These are phyloP conservation scores for Apodemia mormo DNA, from an alignment of 2,888 invertebrate genomes.

Conservation along the genomic window DNA sequence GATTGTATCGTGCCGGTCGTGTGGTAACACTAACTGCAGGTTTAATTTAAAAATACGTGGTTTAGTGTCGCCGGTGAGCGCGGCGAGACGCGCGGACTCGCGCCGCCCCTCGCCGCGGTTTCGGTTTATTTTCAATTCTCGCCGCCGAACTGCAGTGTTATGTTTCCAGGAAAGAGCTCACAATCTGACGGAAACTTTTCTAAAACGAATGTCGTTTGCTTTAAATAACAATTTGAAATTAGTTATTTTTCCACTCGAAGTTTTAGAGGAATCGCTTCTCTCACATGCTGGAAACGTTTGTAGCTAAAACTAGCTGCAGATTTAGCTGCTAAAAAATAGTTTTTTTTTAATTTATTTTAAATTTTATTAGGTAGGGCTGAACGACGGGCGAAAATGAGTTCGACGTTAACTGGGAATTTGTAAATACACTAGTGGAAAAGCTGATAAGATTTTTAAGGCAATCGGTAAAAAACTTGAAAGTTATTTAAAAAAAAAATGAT, in stretches of 20 bases:
- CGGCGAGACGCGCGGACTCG: neutral
- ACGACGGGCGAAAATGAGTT: no score
- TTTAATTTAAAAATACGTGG: neutral
- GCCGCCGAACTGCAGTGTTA: neutral
- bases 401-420: no score
- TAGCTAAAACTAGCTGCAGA: no score
- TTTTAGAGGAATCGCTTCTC: neutral
- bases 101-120: neutral
- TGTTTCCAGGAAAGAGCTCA: neutral
- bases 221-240: neutral
- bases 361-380: no score
- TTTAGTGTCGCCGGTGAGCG: neutral
- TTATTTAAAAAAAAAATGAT: no score
- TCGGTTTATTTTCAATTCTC: neutral
- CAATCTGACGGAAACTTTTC: conserved; percentile 8
- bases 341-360: no score
- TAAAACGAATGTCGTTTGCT: conserved; percentile 1
- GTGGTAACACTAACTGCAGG: neutral
- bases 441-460: no score
- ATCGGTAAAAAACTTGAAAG: no score
- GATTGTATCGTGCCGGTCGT: neutral
- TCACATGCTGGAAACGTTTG: neutral
- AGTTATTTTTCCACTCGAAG: neutral
- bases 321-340: no score
- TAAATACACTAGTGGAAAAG: no score